Conservation (phyloP, 35 echinoderm and acorn worm species). For the Nesometra sesokonis region DNA sequence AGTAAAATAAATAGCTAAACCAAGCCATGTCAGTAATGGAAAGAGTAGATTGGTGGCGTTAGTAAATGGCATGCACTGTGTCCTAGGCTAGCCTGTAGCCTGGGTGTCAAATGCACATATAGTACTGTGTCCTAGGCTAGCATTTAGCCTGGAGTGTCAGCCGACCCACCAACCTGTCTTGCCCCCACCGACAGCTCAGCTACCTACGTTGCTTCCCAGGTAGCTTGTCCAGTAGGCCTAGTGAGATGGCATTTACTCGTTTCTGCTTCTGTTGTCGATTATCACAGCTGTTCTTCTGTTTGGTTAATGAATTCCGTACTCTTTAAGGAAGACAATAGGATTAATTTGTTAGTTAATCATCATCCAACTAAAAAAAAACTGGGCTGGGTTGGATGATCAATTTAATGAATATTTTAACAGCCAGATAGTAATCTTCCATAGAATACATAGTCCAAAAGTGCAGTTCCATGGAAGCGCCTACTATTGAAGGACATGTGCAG, state of each 20-base stretch:
- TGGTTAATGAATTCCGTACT: background rate
- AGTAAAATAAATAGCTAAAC: too few relatives aligned
- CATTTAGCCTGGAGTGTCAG: too few relatives aligned
- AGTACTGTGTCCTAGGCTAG: background rate
- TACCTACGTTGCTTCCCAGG: conserved; percentile 13
- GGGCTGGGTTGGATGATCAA: too few relatives aligned
- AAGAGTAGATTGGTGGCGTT: background rate
- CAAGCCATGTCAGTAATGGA: background rate
- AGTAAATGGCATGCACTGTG: background rate
- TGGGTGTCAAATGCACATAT: too few relatives aligned
- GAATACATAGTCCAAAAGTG: too few relatives aligned
- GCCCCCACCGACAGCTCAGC: background rate
- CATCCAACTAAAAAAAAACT: too few relatives aligned
- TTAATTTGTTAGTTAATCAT: too few relatives aligned
- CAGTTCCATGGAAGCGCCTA: too few relatives aligned
- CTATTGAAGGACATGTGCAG: too few relatives aligned
- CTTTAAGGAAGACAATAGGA: background rate
- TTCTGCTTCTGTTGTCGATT: background rate
- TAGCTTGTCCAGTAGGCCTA: background rate
- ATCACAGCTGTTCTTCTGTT: background rate
- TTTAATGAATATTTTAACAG: too few relatives aligned
- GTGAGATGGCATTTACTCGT: background rate
- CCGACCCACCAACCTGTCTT: background rate
- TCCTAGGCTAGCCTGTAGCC: too few relatives aligned
- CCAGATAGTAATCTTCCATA: too few relatives aligned